A percentile compares a stretch with the other conserved stretches of the same genome.
Conservation (phyloP, 2,113 vertebrate genomes). For the Ailurus styani region DNA sequence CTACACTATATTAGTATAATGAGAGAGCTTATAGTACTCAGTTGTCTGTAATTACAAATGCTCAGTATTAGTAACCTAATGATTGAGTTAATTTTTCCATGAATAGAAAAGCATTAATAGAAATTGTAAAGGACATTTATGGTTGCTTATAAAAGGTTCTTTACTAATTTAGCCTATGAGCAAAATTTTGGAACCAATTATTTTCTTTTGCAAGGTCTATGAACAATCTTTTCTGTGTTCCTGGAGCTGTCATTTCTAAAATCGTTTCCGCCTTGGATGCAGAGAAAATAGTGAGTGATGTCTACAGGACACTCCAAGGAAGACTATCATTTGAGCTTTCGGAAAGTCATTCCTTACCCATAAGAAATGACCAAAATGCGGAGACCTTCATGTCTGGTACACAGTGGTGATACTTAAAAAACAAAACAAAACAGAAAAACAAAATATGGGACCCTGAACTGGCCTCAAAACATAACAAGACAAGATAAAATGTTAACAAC, state of each 20-base stretch:
- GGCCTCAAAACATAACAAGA: not conserved
- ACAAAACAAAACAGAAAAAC: not conserved
- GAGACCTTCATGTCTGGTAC: not conserved
- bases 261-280: not conserved
- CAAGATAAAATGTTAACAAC: slow-evolving; percentile 8
- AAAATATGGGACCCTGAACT: not conserved
- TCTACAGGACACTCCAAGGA: not conserved
- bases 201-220: not conserved
- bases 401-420: not conserved
- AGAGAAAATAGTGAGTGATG: not conserved
- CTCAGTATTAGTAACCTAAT: not conserved
- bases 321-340: not conserved
- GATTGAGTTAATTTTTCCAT: not conserved
- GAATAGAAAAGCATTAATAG: not conserved
- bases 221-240: not conserved
- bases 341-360: not conserved
- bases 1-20: not conserved
- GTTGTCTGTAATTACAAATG: not conserved
- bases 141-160: not conserved
- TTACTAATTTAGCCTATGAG: not conserved
- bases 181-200: not conserved
- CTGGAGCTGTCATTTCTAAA: not conserved
- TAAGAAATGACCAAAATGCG: not conserved
- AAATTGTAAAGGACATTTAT: slow-evolving; percentile 16
- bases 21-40: not conserved